Base-by-base conservation (phyloP, 1,140 invertebrate genomes). In the Sycophila sp. region DNA sequence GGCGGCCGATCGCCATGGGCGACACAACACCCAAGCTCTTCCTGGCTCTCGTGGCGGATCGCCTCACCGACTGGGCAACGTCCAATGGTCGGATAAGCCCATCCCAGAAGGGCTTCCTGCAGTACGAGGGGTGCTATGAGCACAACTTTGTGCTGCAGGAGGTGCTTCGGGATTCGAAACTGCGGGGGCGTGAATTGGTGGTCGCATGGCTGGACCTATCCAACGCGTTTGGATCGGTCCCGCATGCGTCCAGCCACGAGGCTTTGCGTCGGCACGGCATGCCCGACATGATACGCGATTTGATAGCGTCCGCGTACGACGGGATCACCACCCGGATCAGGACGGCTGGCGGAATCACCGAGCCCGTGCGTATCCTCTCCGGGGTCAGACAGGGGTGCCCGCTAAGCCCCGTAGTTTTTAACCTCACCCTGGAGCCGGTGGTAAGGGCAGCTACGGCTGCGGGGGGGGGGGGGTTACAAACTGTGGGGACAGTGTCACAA, bases 21-120 rank as follows among this genome's bases (percentile, higher is more conserved):
- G 72, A 77, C n/a, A 78, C 76, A 1, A 71, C 77, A 2, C 74
- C 75, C 1, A 85, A 84, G 36, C 72, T 85, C 4, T 84, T 81
- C 30, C 69, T 78, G 0, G 77, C 77, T 0, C 42, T 81, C 4
- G 0, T 81, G n/a, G 71, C 74, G 6, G 74, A 79, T 19, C 63
- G 76, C 0, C 60, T 78, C 0, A 74, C 62, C 26, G 11, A 32
- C 22, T 79, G 63, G 72, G 69, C 65, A 4, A 30, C 71, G 0
- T 11, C 17, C 0, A 73, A 75, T 32, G 17, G 71, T 0, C 26
- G 72, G 1, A 60, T 84, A 0, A 72, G 60, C 34, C 74, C 0
- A 7, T 36, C 81, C 0, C 81, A 81, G 36, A 82, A 83, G 64
- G 80, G 79, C 0, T 84, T 84, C 49, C 62, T 77, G 22, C 51